Conservation (phyloP, 2,797 vertebrate species). For the Fratercula arctica region DNA sequence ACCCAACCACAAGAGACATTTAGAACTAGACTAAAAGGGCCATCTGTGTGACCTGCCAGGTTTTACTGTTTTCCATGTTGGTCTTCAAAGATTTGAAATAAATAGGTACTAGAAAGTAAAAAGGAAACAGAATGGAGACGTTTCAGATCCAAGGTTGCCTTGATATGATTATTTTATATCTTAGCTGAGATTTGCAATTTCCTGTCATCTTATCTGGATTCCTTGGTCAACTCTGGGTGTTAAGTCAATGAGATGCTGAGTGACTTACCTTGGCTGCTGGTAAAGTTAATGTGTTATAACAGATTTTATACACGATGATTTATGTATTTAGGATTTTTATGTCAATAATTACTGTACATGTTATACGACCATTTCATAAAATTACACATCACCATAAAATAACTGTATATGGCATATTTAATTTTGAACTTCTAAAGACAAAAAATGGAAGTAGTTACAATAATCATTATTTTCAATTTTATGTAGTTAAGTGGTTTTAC, state of each 20-base stretch:
- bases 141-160: not conserved
- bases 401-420: slow-evolving; percentile 78
- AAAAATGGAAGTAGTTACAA: slow-evolving; percentile 80
- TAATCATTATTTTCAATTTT: slow-evolving; percentile 84
- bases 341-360: slow-evolving; percentile 78
- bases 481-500: slow-evolving; percentile 84
- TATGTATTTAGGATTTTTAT: slow-evolving; percentile 79
- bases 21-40: not conserved
- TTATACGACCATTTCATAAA: slow-evolving; percentile 78
- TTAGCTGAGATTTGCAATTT: slow-evolving; percentile 50
- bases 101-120: not conserved
- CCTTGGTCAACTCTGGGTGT: slow-evolving; percentile 49
- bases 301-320: slow-evolving; percentile 71
- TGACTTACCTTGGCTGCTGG: slow-evolving; percentile 74
- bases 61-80: not conserved
- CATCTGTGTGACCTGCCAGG: not conserved
- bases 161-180: slow-evolving; percentile 30
- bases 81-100: slow-evolving; percentile 23
- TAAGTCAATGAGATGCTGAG: slow-evolving; percentile 72
- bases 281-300: slow-evolving; percentile 75
- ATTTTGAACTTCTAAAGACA: slow-evolving; percentile 78
- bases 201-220: slow-evolving; percentile 57
- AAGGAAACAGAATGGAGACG: not conserved
- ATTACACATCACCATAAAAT: slow-evolving; percentile 78
- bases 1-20: slow-evolving; percentile 1